These are phyloP conservation scores for Dendrocincla tyrannina DNA, from an alignment of 2,797 vertebrate genomes.

Conservation along the genomic window DNA sequence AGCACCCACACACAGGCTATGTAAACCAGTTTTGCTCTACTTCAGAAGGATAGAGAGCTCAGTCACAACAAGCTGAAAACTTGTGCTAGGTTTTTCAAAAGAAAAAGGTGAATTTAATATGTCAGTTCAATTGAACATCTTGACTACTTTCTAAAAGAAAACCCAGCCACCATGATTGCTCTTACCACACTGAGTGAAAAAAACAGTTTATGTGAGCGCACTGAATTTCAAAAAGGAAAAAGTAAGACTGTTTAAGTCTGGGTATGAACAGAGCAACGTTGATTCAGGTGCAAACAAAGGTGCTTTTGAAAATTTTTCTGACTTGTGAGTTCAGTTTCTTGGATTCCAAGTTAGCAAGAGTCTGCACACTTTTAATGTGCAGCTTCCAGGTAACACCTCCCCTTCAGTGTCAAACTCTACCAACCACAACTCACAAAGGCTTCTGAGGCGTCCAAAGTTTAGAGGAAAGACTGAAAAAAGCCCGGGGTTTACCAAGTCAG, in stretches of 20 bases:
- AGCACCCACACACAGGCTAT: conserved; percentile 13
- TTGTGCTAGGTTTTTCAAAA: background rate
- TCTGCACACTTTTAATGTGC: background rate
- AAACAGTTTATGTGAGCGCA: background rate
- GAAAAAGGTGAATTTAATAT: background rate
- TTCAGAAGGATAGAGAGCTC: conserved; percentile 32
- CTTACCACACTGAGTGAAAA: background rate
- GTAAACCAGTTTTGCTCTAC: conserved; percentile 49
- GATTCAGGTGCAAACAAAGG: conserved; percentile 17
- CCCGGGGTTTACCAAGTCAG: background rate
- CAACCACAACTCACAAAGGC: background rate
- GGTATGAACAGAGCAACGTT: conserved; percentile 1
- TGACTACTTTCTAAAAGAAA: background rate
- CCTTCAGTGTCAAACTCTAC: background rate
- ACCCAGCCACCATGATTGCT: background rate
- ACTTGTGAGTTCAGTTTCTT: background rate
- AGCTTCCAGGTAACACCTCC: background rate
- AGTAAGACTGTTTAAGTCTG: background rate
- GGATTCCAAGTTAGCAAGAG: background rate
- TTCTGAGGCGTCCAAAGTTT: background rate
- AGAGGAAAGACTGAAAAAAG: background rate
- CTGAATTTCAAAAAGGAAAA: background rate
- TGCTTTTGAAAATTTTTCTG: conserved; percentile 16
- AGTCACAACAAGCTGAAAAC: conserved; percentile 39
- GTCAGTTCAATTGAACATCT: background rate